Evolutionary conservation across 35 echinoderm and acorn worm genomes (phyloP).

Genomic region (Lytechinus variegatus): DNA sequence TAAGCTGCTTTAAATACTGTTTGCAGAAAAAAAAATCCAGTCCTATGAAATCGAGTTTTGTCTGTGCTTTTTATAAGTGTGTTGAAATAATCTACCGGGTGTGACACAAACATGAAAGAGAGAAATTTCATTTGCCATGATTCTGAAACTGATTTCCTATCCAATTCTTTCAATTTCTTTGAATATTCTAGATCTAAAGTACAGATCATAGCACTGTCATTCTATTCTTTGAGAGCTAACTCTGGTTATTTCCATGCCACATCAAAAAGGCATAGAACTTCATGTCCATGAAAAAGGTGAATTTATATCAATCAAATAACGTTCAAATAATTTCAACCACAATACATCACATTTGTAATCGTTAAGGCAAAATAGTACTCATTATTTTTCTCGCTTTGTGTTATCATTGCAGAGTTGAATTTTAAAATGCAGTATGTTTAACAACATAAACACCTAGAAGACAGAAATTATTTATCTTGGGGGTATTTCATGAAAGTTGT

Average conservation of each 20-base stretch:
- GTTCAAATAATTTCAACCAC: neutral
- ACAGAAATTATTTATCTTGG: neutral
- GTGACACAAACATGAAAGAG: neutral
- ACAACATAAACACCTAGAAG: neutral
- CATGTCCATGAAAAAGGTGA: neutral
- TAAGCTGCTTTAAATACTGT: neutral
- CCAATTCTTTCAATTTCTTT: no score
- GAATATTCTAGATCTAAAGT: no score
- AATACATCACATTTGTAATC: neutral
- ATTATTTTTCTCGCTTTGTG: neutral
- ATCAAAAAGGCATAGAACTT: neutral
- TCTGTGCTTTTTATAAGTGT: neutral
- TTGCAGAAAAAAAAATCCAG: neutral
- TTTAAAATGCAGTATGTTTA: neutral
- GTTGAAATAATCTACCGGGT: neutral
- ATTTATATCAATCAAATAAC: neutral
- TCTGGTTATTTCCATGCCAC: neutral
- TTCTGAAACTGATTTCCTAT: no score
- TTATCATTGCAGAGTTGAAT: neutral
- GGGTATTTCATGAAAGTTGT: no score
- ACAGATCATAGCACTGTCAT: no score
- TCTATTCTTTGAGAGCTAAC: no score
- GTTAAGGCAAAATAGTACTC: constrained; percentile 8
- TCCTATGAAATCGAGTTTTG: neutral
- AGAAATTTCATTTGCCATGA: neutral